These are phyloP conservation scores for Drosophila mojavensis DNA, from an alignment of 1,140 invertebrate species.

Conservation along the genomic window DNA sequence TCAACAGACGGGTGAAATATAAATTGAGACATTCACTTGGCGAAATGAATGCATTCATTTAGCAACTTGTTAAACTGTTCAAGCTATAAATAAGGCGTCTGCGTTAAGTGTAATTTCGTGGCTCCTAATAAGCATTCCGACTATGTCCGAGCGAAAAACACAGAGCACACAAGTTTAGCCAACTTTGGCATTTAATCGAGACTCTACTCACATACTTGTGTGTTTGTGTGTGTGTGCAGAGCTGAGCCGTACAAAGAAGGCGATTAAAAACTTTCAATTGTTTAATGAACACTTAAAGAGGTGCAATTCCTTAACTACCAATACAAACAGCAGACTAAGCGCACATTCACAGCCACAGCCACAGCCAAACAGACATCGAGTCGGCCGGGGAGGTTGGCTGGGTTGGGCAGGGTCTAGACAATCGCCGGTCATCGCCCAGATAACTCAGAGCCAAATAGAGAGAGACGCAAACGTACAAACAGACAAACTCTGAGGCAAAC, in stretches of 20 bases:
- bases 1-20: neutral
- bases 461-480: conserved; percentile 37
- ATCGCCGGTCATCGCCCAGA: conserved; percentile 61
- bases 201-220: neutral
- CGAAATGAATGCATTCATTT: too few species aligned
- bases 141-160: neutral
- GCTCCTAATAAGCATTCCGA: neutral
- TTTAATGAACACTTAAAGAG: conserved; percentile 74
- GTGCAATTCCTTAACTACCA: conserved; percentile 50
- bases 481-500: conserved; percentile 33
- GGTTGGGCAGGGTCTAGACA: conserved; percentile 40
- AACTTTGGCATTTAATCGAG: conserved; percentile 28
- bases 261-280: conserved; percentile 69
- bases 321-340: conserved; percentile 26
- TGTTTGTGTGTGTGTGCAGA: neutral
- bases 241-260: conserved; percentile 17
- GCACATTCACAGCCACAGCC: conserved; percentile 14
- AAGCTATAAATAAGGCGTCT: neutral
- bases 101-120: neutral
- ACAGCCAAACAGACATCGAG: conserved; percentile 10
- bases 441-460: conserved; percentile 47
- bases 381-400: neutral
- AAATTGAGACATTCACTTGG: neutral
- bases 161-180: neutral
- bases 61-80: too few species aligned